Evolutionary conservation across 64 coral and sea anemone genomes (phyloP), one percentile per base, ranked within the genome.

Genomic region (Actinia tenebrosa): DNA sequence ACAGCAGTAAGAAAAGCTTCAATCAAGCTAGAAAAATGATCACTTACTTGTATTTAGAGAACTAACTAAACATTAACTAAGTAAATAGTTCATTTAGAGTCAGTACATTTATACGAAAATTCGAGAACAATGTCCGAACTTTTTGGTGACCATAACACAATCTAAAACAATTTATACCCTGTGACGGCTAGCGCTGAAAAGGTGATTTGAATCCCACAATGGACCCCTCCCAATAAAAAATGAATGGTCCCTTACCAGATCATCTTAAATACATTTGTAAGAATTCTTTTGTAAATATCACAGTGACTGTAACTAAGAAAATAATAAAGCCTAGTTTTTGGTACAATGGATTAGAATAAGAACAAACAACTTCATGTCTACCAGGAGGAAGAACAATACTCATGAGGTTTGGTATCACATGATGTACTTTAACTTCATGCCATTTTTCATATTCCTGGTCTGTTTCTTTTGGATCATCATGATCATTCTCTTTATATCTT

Each of bases 331-430:
- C 61, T 30, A 95, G 16, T 87, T 95, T 95, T 84, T 95, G 94
- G 86, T 92, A 95, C 78, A 95, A 22, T 25, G 94, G 94, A 63
- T 95, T 95, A 7, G 88, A 78, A 71, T 92, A 95, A 25, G 55
- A 75, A 53, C 88, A 95, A 56, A 85, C 88, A 22, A 95, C 90
- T 55, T 95, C 80, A 79, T 95, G 84, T 45, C 18, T 85, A 3
- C 94, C 94, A 44, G 90, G 87, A 7, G 87, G 94, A n/a, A 95
- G 80, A 18, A 87, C 84, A 6, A 95, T 26, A 44, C 94, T 95
- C 87, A 95, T 87, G 1, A 95, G 87, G 53, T 92, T 95, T 79
- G 94, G 94, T 53, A 87, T 95, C 58, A 95, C 84, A 61, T 92
- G 94, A 58, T 95, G 69, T 16, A 95, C 47, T 3, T 59, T 23